These are phyloP conservation scores for Palythoa grandiflora DNA, from an alignment of 92 coral and sea anemone genomes.

Conservation along the genomic window DNA sequence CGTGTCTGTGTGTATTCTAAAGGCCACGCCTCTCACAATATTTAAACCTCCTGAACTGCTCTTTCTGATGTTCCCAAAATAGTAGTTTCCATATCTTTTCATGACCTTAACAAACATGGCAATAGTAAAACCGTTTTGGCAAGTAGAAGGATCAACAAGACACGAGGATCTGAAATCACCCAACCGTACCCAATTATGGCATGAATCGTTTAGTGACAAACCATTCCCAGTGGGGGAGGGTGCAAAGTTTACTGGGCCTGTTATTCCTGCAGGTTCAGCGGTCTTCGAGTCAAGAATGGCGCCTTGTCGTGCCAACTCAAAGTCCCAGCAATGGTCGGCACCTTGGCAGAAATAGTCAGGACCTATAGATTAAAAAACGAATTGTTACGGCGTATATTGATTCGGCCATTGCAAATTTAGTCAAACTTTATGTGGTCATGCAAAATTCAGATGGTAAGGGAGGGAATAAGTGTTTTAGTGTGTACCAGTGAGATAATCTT, in stretches of 20 bases:
- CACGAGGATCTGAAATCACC: slow-evolving; percentile 25
- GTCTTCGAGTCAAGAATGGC: slow-evolving; percentile 43
- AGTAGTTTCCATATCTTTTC: neutral
- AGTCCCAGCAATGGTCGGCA: slow-evolving; percentile 47
- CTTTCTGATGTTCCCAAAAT: slow-evolving; percentile 35
- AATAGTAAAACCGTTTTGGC: slow-evolving; percentile 33
- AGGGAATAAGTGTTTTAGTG: no score
- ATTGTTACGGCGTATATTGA: neutral
- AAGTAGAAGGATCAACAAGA: slow-evolving; percentile 43
- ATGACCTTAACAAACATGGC: slow-evolving; percentile 37
- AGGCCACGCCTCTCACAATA: slow-evolving; percentile 26
- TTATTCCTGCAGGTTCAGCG: slow-evolving; percentile 1
- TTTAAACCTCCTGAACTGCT: neutral
- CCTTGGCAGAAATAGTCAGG: slow-evolving; percentile 39
- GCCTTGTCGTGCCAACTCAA: slow-evolving; percentile 26
- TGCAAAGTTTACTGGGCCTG: neutral
- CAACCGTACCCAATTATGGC: slow-evolving; percentile 8
- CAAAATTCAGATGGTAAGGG: no score
- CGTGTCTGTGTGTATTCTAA: neutral
- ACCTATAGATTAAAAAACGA: neutral
- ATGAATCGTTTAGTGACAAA: neutral
- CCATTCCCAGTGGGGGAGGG: slow-evolving; percentile 46
- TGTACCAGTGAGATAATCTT: no score
- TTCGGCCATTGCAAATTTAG: no score
- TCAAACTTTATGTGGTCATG: no score